These are phyloP conservation scores for Nycticryphes semicollaris DNA, from an alignment of 2,113 vertebrate species.

Conservation along the genomic window DNA sequence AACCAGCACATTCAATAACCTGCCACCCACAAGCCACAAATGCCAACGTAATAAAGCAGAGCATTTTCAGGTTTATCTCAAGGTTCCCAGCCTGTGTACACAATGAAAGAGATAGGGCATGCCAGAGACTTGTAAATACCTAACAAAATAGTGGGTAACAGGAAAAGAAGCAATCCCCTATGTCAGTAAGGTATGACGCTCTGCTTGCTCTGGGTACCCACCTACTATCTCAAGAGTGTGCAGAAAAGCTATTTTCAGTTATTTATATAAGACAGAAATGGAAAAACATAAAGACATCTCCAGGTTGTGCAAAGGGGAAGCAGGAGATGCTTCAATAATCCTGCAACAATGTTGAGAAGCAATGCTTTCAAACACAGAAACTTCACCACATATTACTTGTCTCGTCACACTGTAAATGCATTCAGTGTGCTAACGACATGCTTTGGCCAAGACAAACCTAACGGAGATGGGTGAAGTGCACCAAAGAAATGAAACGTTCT, in stretches of 20 bases:
- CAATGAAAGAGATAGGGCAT: not conserved
- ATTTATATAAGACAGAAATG: not conserved
- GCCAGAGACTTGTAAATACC: not conserved
- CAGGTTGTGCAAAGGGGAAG: not conserved
- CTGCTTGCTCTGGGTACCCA: not conserved
- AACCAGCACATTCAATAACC: not conserved
- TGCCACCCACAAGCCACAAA: not conserved
- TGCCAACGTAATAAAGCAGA: not conserved
- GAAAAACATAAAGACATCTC: not conserved
- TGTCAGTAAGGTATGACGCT: not conserved
- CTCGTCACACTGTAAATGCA: not conserved
- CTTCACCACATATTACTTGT: not conserved
- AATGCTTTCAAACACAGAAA: not conserved
- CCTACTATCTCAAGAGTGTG: not conserved
- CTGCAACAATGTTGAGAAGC: not conserved
- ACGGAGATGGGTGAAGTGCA: fast-evolving
- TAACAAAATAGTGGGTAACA: not conserved
- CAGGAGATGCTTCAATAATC: not conserved
- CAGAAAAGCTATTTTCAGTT: not conserved
- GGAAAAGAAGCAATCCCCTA: not conserved
- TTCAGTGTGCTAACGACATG: not conserved
- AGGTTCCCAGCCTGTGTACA: not conserved
- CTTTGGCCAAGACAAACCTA: not conserved
- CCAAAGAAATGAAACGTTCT: not conserved
- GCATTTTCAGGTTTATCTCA: not conserved